These are phyloP conservation scores for Oreotragus oreotragus DNA, from an alignment of 2,113 vertebrate species.

Conservation along the genomic window DNA sequence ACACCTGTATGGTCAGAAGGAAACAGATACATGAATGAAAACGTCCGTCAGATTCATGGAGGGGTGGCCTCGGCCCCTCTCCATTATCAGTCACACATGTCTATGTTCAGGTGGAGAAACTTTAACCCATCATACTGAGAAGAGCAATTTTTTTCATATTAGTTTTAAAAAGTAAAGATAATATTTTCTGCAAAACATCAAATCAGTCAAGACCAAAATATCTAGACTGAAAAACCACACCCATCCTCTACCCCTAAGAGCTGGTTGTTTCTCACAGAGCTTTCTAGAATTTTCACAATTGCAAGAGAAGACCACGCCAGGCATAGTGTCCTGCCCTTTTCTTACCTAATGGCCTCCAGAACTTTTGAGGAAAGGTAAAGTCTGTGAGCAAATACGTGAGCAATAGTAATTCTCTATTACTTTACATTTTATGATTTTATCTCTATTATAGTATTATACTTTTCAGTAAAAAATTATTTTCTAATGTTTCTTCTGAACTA, in stretches of 20 bases:
- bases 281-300: neutral
- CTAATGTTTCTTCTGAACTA: neutral
- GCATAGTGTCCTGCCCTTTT: neutral
- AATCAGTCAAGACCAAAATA: neutral
- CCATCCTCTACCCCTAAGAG: neutral
- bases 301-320: neutral
- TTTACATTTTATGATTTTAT: neutral
- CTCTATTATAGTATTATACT: neutral
- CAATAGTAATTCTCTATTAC: neutral
- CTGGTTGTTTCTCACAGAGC: neutral
- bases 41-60: neutral
- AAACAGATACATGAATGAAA: neutral
- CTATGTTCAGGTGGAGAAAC: neutral
- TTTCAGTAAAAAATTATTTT: neutral
- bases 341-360: neutral
- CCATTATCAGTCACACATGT: neutral
- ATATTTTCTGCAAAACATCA: neutral
- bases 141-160: neutral
- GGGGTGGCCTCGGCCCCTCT: accelerated
- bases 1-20: neutral
- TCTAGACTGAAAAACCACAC: neutral
- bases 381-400: neutral
- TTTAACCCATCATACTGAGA: neutral
- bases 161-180: neutral
- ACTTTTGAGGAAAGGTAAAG: neutral